Base-by-base conservation (phyloP, 2,888 invertebrate genomes). In the Caenorhabditis sp. region DNA sequence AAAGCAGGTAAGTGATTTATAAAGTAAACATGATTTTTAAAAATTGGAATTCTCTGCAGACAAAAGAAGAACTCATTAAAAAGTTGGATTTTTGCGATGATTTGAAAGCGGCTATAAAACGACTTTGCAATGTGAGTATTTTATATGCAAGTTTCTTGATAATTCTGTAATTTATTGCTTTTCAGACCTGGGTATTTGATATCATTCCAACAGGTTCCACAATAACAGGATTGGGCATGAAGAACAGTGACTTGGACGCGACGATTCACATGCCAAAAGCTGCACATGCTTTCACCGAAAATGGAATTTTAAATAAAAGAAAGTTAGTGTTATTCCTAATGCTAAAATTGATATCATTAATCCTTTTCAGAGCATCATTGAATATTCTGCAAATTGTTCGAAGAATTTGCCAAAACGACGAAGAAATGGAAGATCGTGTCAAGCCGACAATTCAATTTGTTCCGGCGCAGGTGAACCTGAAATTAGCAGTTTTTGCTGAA, bases 261-360 rank as follows among this genome's bases (percentile, higher is more conserved):
- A 69, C 77, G 14, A 65, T 80, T 57, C 75, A 67, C 25, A 76
- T 77, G 31, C 80, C 80, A 43, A 65, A 66, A 49, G 68, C 66
- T 23, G 21, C 14, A 17, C 17, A 21, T 17, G 14, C 14, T 12
- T 58, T 26, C 36, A 7, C 17, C 2, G 3, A 21, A 21, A 43
- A 49, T 38, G 59, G 59, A n/a, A n/a, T 27, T n/a, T 52, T 20
- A 8, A 26, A 56, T 14, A 25, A 20, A 14, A 21, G 56, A 27
- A 56, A 23, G 58, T 58, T 17, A 12, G 25, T 17, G 2, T 58
- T 17, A n/a, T n/a, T n/a, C n/a, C n/a, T n/a, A n/a, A n/a, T n/a
- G n/a, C n/a, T n/a, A n/a, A n/a, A n/a, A n/a, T n/a, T n/a, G n/a
- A n/a, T n/a, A n/a, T n/a, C n/a, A n/a, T n/a, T n/a, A n/a, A n/a